These are phyloP conservation scores for Xiphorhynchus elegans DNA, from an alignment of 2,113 vertebrate genomes.

Conservation along the genomic window DNA sequence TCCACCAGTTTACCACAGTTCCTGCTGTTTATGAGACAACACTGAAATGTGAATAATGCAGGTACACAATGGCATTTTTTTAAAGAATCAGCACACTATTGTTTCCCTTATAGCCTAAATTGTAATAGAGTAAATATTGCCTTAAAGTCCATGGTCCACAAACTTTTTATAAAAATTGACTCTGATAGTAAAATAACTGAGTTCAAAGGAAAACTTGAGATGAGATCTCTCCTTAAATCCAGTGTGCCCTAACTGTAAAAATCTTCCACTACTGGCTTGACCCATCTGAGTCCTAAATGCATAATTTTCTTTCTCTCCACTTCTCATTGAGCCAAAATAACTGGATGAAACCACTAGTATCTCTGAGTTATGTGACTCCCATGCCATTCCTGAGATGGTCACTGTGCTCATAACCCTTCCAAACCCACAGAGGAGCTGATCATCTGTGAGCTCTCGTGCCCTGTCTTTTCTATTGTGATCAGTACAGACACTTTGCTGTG, in stretches of 20 bases:
- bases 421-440: fast-evolving
- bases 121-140: background rate
- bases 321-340: background rate
- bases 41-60: background rate
- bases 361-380: background rate
- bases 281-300: background rate
- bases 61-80: background rate
- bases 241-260: background rate
- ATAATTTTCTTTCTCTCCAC: background rate
- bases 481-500: background rate
- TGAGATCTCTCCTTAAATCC: background rate
- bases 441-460: background rate
- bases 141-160: background rate
- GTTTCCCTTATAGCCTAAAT: background rate
- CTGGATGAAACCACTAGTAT: background rate
- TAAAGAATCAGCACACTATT: background rate
- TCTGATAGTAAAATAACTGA: background rate
- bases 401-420: background rate
- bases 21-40: background rate
- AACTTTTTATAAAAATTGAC: background rate
- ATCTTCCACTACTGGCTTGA: background rate
- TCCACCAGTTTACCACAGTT: background rate
- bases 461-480: background rate
- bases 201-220: background rate
- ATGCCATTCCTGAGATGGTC: fast-evolving